Evolutionary conservation across 2,113 vertebrate species (phyloP).

Genomic region (Nothocercus julius): DNA sequence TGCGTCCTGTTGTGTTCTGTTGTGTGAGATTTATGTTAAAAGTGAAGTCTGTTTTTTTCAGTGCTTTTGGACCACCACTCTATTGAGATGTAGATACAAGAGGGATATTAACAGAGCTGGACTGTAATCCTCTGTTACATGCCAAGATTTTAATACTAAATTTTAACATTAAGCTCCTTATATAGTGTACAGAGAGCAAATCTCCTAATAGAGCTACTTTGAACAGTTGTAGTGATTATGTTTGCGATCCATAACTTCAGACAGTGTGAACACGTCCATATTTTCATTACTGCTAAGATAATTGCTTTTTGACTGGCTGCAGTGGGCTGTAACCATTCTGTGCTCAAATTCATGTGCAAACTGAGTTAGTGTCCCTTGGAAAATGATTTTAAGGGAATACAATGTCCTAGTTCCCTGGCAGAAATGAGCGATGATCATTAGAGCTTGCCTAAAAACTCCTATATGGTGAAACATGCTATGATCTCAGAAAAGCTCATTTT

Average conservation of each 20-base stretch:
- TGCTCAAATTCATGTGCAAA: not conserved
- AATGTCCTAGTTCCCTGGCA: not conserved
- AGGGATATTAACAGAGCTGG: not conserved
- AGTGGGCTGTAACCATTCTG: not conserved
- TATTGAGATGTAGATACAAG: not conserved
- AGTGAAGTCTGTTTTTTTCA: not conserved
- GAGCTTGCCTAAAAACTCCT: not conserved
- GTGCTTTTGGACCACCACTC: not conserved
- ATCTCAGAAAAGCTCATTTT: not conserved
- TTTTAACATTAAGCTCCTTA: not conserved
- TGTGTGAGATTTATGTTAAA: not conserved
- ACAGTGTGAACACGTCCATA: not conserved
- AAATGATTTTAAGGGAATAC: not conserved
- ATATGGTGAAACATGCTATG: not conserved
- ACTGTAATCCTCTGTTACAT: not conserved
- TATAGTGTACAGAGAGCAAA: not conserved
- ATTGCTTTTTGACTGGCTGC: not conserved
- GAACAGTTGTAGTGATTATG: not conserved
- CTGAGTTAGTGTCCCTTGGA: not conserved
- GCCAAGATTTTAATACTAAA: not conserved
- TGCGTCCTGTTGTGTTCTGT: not conserved
- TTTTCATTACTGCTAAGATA: constrained; percentile 23
- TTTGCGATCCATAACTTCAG: not conserved
- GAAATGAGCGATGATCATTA: not conserved
- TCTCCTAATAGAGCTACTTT: not conserved